phyloP scores from a whole-genome alignment of 2,797 vertebrate species.

The Semotilus atromaculatus region DNA sequence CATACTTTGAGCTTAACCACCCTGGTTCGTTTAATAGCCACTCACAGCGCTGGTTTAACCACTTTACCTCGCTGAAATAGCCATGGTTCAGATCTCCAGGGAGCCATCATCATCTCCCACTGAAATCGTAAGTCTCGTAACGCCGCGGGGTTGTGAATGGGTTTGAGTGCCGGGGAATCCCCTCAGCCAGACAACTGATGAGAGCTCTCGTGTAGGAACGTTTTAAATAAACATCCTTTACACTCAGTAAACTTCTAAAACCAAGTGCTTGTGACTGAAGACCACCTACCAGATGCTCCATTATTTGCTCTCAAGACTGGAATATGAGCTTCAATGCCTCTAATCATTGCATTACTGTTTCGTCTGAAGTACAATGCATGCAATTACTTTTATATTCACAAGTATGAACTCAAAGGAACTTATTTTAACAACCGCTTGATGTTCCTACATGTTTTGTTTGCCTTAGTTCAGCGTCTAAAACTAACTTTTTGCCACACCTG shows the following conservation, averaged over 20 bases:
- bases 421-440: neutral
- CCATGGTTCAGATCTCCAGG: neutral
- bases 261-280: conserved; percentile 17
- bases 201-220: conserved; percentile 14
- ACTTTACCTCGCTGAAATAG: neutral
- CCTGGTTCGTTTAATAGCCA: neutral
- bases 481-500: no score
- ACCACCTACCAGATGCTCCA: conserved; percentile 39
- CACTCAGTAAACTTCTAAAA: conserved; percentile 35
- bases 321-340: conserved; percentile 18
- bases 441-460: conserved; percentile 9
- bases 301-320: conserved; percentile 19
- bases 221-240: conserved; percentile 43
- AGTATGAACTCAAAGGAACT: conserved; percentile 1
- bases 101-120: neutral
- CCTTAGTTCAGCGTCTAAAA: no score
- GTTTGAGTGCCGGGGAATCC: conserved; percentile 29
- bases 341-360: conserved; percentile 25
- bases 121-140: neutral
- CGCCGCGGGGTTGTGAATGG: neutral
- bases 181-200: conserved; percentile 29
- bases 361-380: neutral
- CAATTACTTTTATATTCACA: conserved; percentile 12
- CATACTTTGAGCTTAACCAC: neutral
- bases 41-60: neutral